phyloP scores from a whole-genome alignment of 1,140 invertebrate species.

The Macrocentrus cingulum region DNA sequence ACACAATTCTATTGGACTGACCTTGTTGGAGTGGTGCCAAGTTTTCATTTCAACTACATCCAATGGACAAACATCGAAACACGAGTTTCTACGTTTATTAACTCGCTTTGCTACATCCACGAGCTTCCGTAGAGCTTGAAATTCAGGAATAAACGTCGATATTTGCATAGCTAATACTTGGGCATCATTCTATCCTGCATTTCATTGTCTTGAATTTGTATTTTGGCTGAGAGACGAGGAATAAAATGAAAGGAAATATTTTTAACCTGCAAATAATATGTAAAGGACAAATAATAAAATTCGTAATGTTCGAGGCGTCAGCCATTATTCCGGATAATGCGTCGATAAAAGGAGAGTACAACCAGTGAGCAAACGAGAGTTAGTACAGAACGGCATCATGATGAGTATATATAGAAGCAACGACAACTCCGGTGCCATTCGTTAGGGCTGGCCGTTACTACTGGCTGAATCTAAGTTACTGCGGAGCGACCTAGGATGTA shows the following conservation, averaged over 20 bases:
- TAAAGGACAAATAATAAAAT: too few species aligned
- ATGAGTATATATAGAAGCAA: neutral
- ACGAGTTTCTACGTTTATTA: constrained; percentile 15
- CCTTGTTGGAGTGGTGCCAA: constrained; percentile 3
- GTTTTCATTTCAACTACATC: constrained; percentile 11
- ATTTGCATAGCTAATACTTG: constrained; percentile 10
- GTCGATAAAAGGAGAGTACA: constrained; percentile 8
- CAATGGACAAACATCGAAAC: constrained; percentile 10
- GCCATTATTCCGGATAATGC: constrained; percentile 8
- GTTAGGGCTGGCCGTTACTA: constrained; percentile 28
- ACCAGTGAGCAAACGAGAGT: neutral
- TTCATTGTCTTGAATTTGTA: neutral
- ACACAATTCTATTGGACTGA: neutral
- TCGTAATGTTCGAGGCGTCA: too few species aligned
- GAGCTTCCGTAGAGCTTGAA: neutral
- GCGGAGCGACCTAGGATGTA: constrained; percentile 35
- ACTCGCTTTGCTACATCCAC: constrained; percentile 3
- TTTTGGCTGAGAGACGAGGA: too few species aligned
- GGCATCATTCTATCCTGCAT: neutral
- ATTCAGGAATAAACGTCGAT: constrained; percentile 7
- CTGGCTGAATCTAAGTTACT: constrained; percentile 38
- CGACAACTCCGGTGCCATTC: constrained; percentile 3
- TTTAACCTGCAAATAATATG: too few species aligned
- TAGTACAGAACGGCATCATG: neutral
- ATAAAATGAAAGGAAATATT: too few species aligned